These are phyloP conservation scores for Trimorus sp. DNA, from an alignment of 2,888 invertebrate species.

Conservation along the genomic window DNA sequence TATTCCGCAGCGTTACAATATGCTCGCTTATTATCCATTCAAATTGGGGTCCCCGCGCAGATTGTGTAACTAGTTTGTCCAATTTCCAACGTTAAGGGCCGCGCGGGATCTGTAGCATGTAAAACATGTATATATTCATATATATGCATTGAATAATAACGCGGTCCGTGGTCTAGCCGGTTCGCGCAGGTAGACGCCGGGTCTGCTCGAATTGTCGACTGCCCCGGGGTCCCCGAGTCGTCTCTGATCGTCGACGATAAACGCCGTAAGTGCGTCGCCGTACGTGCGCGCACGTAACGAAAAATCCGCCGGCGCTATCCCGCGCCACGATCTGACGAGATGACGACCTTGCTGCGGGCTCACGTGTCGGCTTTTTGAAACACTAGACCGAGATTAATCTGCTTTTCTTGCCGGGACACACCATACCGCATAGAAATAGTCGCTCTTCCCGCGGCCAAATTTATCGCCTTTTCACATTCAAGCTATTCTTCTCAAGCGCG, in stretches of 20 bases:
- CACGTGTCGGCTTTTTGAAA: conserved; percentile 58
- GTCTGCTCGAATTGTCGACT: conserved; percentile 46
- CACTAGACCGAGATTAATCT: conserved; percentile 61
- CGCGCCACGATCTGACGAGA: conserved; percentile 53
- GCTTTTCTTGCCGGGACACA: conserved; percentile 38
- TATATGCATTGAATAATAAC: conserved; percentile 60
- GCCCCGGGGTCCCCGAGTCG: conserved; percentile 60
- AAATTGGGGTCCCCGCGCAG: conserved; percentile 51
- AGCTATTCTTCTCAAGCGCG: no score
- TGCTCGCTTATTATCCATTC: conserved; percentile 52
- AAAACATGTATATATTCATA: conserved; percentile 60
- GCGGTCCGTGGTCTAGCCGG: conserved; percentile 48
- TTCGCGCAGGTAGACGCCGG: conserved; percentile 47
- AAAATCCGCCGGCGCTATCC: conserved; percentile 60
- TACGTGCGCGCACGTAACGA: conserved; percentile 61
- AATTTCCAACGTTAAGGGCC: conserved; percentile 58
- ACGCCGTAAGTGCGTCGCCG: conserved; percentile 60
- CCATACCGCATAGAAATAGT: conserved; percentile 54
- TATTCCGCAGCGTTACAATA: conserved; percentile 44
- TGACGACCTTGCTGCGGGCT: conserved; percentile 61
- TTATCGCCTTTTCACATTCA: conserved; percentile 1
- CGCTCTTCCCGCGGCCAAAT: conserved; percentile 40
- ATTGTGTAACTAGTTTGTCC: conserved; percentile 61
- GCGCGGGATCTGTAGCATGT: conserved; percentile 47
- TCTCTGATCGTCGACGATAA: conserved; percentile 60